Evolutionary conservation across 2,888 invertebrate genomes (phyloP), one percentile per base, ranked within the genome.

Genomic region (Auanema freiburgensis): DNA sequence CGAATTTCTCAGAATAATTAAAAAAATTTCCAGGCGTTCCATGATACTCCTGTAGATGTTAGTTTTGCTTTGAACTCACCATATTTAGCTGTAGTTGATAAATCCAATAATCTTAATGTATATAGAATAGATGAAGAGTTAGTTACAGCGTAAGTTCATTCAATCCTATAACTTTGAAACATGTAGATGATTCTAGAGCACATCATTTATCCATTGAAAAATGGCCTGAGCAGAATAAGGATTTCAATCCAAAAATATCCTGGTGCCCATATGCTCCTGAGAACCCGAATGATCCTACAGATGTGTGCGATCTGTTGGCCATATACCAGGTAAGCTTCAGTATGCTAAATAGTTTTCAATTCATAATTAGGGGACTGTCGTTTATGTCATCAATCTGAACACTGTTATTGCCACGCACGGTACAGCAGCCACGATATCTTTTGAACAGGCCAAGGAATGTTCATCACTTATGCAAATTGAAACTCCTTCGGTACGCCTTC

Each of bases 181-280:
- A 49, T 16, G 11, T 1, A 14, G 8, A 40, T 1, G 21, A 12
- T 62, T 66, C 23, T 53, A 71, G 71, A 12, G 23, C 54, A 43
- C 63, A 67, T 23, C 64, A 59, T 44, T 0, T 67, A 11, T 42
- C 55, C n/a, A 60, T 68, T 24, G 46, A 14, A 12, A 63, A 65
- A 23, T 65, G 61, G 65, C 67, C 71, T 14, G 43, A 53, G 6
- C 50, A 63, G 18, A 54, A 56, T 1, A 53, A 57, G 14, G 46
- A 59, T 4, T 59, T 58, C 14, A 61, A 62, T 3, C 71, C 71
- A 0, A 63, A 60, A 5, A 62, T 81, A 43, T 67, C 67, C 10
- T 81, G 81, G 81, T 81, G 81, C 50, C 79, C 80, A 3, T 81
- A 73, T 61, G 63, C 79, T 40, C 72, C 73, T 8, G 71, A 70